Evolutionary conservation across 1,140 invertebrate genomes (phyloP).

Genomic region (Augochlora pura): DNA sequence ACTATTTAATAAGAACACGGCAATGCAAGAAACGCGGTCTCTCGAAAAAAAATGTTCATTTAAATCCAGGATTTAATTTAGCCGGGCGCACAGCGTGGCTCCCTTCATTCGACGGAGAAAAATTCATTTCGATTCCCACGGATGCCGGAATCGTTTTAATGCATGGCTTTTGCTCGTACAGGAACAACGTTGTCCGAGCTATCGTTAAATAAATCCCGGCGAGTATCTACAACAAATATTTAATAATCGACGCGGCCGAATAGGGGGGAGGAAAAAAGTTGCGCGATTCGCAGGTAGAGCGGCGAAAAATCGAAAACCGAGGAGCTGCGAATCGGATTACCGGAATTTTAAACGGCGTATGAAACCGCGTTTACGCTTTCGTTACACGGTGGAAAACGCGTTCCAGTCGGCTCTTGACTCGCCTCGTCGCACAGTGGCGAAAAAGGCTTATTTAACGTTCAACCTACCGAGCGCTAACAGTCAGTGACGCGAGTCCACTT

Average conservation of each 20-base stretch:
- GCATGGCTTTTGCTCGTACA: background rate
- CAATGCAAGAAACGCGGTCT: too few species aligned
- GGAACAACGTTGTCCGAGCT: background rate
- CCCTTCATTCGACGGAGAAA: background rate
- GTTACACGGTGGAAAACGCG: background rate
- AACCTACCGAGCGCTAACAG: too few species aligned
- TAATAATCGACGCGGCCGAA: background rate
- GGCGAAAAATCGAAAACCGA: background rate
- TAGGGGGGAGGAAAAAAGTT: background rate
- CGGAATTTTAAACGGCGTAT: background rate
- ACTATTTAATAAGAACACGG: too few species aligned
- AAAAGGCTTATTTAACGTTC: too few species aligned
- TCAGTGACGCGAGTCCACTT: too few species aligned
- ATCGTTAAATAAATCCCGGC: background rate
- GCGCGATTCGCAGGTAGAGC: background rate
- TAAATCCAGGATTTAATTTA: too few species aligned
- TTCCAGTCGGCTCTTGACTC: background rate
- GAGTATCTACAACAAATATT: background rate
- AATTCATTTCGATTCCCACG: background rate
- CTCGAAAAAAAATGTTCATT: too few species aligned
- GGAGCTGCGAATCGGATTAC: background rate
- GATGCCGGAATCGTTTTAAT: background rate
- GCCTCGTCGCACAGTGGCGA: too few species aligned
- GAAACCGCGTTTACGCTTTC: background rate
- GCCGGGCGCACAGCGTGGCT: too few species aligned